Base-by-base conservation (phyloP, 2,797 vertebrate species). In the Brotula barbata region DNA sequence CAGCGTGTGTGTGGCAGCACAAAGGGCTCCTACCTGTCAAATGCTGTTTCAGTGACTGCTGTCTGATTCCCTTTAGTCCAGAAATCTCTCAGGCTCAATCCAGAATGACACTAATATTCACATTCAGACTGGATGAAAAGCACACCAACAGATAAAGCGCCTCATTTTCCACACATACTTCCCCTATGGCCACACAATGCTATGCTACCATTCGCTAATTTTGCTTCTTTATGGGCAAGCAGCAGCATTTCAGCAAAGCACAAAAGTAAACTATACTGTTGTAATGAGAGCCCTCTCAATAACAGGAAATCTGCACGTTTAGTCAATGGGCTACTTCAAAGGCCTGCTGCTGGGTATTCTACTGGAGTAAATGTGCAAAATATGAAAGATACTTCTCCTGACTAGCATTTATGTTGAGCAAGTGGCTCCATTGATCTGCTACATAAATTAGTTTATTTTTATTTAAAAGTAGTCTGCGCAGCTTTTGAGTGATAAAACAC, bases 211-310 rank as follows among this genome's bases (percentile, higher is more conserved):
- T 70, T 60, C 47, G 52, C 49, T 63, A 48, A 59, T 73, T 68
- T 50, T 44, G 54, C 40, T 41, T 66, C 34, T 78, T 65, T 63
- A 51, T 52, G 59, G 17, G 14, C 34, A 8, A 0, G 2, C 21
- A 42, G 67, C 55, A 55, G 47, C 70, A 54, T 56, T 31, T 49
- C 17, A 9, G 47, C 5, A 63, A 63, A 57, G 22, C 3, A 51
- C 58, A 71, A 43, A 47, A 68, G 49, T 52, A 62, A 74, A 80
- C 72, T 52, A 63, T 61, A 77, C 36, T 17, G 31, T 52, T 37
- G 51, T 68, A 78, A 85, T 68, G 63, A 66, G 68, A 78, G 64
- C 16, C 40, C 17, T 43, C 46, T 57, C 50, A 67, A 16, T 55
- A 66, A 68, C 54, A 45, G 43, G 65, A 62, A 64, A 68, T 64